Conservation (phyloP, 1,140 invertebrate genomes). For the Ditylenchus dipsaci region DNA sequence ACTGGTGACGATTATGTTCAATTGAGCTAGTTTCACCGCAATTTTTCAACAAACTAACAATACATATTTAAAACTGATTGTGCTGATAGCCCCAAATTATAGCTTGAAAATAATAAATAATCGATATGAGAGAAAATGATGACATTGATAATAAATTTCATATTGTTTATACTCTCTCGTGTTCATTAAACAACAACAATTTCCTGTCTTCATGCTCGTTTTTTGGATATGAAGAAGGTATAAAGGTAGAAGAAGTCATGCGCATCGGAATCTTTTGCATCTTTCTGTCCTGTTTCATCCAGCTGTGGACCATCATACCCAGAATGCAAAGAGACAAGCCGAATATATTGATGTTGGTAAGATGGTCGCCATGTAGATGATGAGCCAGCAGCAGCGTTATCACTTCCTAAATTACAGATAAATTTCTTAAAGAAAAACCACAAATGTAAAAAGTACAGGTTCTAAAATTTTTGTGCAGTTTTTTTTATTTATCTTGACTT, state of each 20-base stretch:
- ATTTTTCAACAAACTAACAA: too few species aligned
- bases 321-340: conserved; percentile 80
- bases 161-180: neutral
- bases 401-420: conserved; percentile 74
- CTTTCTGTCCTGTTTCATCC: neutral
- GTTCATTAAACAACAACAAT: neutral
- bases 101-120: too few species aligned
- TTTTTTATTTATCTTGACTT: too few species aligned
- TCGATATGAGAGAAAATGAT: too few species aligned
- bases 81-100: too few species aligned
- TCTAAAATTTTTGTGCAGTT: neutral
- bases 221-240: neutral
- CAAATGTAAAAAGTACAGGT: neutral
- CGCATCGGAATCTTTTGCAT: neutral
- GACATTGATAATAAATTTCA: neutral
- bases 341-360: conserved; percentile 75
- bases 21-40: too few species aligned
- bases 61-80: too few species aligned
- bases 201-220: neutral
- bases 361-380: conserved; percentile 75
- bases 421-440: neutral
- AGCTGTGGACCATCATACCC: conserved; percentile 75
- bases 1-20: too few species aligned
- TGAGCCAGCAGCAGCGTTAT: conserved; percentile 79
- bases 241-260: neutral